Percentiles rank a stretch among this genome's conserved stretches.
phyloP scores from a whole-genome alignment of 1,140 invertebrate species.

The Ganaspis sp. region DNA sequence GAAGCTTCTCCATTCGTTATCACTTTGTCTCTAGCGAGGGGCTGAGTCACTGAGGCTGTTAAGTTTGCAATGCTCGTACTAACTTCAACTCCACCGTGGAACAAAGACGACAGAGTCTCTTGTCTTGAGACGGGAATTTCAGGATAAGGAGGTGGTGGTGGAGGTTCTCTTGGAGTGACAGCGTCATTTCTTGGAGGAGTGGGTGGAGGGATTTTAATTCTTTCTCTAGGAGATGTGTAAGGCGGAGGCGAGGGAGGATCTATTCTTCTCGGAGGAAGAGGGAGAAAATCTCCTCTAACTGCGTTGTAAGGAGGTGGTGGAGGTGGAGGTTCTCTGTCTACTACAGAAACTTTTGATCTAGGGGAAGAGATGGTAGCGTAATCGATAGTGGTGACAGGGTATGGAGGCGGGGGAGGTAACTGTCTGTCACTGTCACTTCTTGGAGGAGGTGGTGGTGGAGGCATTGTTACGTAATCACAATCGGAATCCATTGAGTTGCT shows the following conservation, averaged over 20 bases:
- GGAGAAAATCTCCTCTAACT: slow-evolving; percentile 62
- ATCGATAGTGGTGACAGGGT: slow-evolving; percentile 59
- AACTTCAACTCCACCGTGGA: slow-evolving; percentile 20
- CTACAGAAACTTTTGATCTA: slow-evolving; percentile 50
- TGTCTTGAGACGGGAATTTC: slow-evolving; percentile 67
- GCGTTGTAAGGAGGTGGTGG: slow-evolving; percentile 69
- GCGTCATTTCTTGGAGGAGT: slow-evolving; percentile 73
- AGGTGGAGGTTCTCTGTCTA: slow-evolving; percentile 62
- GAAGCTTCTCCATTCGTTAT: neutral
- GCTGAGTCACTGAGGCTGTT: slow-evolving; percentile 15
- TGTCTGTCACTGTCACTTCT: slow-evolving; percentile 80
- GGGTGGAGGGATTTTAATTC: slow-evolving; percentile 71
- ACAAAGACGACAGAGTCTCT: slow-evolving; percentile 50
- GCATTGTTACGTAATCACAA: slow-evolving; percentile 91
- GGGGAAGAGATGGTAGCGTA: slow-evolving; percentile 61
- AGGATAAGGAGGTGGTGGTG: slow-evolving; percentile 79
- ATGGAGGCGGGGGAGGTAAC: slow-evolving; percentile 67
- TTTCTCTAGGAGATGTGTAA: slow-evolving; percentile 65
- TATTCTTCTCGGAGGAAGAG: slow-evolving; percentile 62
- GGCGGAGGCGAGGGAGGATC: slow-evolving; percentile 68
- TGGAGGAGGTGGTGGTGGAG: slow-evolving; percentile 82
- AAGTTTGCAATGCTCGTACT: slow-evolving; percentile 33
- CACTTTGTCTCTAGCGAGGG: slow-evolving; percentile 7
- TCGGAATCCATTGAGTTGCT: slow-evolving; percentile 90
- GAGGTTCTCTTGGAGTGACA: slow-evolving; percentile 70